Conservation (phyloP, 2,888 invertebrate species). For the Catonia carolina region DNA sequence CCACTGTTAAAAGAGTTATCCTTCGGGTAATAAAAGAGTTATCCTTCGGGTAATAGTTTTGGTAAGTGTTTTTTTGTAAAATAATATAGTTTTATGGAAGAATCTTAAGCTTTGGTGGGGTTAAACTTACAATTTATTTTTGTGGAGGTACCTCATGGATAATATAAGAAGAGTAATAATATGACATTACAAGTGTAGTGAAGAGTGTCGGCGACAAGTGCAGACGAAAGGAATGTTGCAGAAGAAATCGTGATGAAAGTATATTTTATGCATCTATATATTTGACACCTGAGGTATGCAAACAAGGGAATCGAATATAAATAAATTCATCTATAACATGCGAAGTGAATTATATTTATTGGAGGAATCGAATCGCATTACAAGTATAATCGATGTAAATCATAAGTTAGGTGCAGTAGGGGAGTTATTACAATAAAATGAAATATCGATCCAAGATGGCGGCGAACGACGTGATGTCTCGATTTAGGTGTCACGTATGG, state of each 20-base stretch:
- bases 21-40: too few relatives aligned
- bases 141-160: too few relatives aligned
- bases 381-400: constrained; percentile 4
- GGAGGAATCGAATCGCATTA: constrained; percentile 4
- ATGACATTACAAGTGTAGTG: too few relatives aligned
- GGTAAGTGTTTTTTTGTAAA: too few relatives aligned
- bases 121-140: too few relatives aligned
- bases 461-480: constrained; percentile 4
- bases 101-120: too few relatives aligned
- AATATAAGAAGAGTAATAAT: too few relatives aligned
- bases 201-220: too few relatives aligned
- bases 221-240: too few relatives aligned
- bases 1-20: too few relatives aligned
- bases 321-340: neutral
- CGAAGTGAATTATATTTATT: constrained; percentile 7
- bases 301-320: neutral
- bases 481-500: constrained; percentile 5
- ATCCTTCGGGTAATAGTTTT: too few relatives aligned
- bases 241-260: constrained; percentile 4
- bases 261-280: constrained; percentile 3
- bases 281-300: constrained; percentile 7
- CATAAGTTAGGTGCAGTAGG: neutral
- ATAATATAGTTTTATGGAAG: too few relatives aligned
- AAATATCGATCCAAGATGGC: constrained; percentile 11
- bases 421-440: neutral